Evolutionary conservation across 2,888 invertebrate genomes (phyloP).

Genomic region (Alitta virens): DNA sequence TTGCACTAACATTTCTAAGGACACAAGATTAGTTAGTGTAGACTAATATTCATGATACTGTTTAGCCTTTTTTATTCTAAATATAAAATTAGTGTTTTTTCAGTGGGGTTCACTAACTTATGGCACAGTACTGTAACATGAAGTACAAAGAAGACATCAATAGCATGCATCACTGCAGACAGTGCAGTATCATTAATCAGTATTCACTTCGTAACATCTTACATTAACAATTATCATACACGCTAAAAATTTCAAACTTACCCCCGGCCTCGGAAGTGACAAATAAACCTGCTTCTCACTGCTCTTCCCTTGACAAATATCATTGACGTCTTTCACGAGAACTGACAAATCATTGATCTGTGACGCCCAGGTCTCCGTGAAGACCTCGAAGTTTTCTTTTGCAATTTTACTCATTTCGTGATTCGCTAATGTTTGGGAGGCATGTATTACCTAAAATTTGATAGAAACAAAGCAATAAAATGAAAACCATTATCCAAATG

Average conservation of each 20-base stretch:
- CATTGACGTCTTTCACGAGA: conserved; percentile 80
- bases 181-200: no score
- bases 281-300: conserved; percentile 78
- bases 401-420: conserved; percentile 93
- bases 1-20: no score
- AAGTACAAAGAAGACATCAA: no score
- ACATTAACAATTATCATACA: conserved; percentile 1
- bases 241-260: conserved; percentile 57
- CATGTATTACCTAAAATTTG: conserved; percentile 70
- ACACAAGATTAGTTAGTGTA: no score
- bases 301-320: conserved; percentile 70
- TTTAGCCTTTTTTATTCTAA: no score
- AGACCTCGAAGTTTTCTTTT: conserved; percentile 88
- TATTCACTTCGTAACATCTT: neutral
- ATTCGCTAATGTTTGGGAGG: conserved; percentile 85
- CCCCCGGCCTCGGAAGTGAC: conserved; percentile 92
- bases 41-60: no score
- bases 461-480: no score
- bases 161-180: no score
- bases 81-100: no score
- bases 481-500: no score
- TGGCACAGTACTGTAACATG: no score
- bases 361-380: conserved; percentile 73
- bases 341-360: conserved; percentile 87
- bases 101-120: no score